Percentiles rank a stretch among this genome's conserved stretches.
phyloP scores from a whole-genome alignment of 2,113 vertebrate genomes.

The Daboia siamensis region DNA sequence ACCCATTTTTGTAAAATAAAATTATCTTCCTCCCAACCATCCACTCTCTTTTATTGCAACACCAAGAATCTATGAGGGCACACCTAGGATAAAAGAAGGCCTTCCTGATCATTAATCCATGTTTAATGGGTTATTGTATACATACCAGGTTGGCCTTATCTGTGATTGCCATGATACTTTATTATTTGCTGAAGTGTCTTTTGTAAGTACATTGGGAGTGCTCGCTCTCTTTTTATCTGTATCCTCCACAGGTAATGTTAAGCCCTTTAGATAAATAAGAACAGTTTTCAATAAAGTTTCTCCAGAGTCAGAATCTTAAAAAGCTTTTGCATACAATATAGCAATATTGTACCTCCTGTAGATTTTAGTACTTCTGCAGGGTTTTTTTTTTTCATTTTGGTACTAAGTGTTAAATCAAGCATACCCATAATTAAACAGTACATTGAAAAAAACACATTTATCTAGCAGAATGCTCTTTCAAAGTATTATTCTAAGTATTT shows the following conservation, averaged over 20 bases:
- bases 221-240: conserved; percentile 38
- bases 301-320: conserved; percentile 43
- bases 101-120: neutral
- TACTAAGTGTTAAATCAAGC: conserved; percentile 37
- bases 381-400: neutral
- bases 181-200: neutral
- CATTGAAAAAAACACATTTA: conserved; percentile 15
- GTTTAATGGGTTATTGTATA: neutral
- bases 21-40: neutral
- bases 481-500: conserved; percentile 37
- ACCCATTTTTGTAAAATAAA: neutral
- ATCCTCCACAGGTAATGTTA: conserved; percentile 35
- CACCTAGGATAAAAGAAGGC: neutral
- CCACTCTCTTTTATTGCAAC: neutral
- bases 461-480: conserved; percentile 18
- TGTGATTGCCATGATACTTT: neutral
- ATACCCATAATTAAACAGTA: conserved; percentile 38
- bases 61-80: neutral
- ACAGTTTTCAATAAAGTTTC: conserved; percentile 51
- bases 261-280: conserved; percentile 48
- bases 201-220: conserved; percentile 24
- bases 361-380: conserved; percentile 27
- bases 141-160: neutral
- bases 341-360: conserved; percentile 42
- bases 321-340: conserved; percentile 44